Evolutionary conservation across 2,888 invertebrate species (phyloP), one percentile per base, ranked within the genome.

Genomic region (Stramonita haemastoma): DNA sequence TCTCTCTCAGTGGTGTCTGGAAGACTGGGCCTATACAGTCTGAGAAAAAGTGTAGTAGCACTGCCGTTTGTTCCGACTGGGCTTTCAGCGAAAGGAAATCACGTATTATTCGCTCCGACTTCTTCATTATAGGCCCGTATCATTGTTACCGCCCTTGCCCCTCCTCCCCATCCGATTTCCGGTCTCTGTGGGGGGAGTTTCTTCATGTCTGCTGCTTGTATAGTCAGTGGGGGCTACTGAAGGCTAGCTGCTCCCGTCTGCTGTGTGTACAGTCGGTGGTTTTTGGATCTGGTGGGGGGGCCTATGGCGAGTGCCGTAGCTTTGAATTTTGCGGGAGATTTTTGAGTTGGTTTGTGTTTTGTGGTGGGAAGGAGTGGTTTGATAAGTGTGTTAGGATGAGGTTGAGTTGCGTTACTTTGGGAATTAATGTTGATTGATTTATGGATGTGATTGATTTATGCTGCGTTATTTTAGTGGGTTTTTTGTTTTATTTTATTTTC

Each of bases 41-140:
- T 46, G 46, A 46, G 8, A 46, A 46, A 46, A 46, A 46, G 46
- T 46, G 46, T 83, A 88, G 66, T 32, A 5, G 29, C 32, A 70
- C 70, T 83, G 84, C 83, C 88, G 26, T 70, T 13, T 5, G 70
- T 88, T 36, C 84, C 83, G 29, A 29, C 57, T 32, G 84, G 66
- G 29, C 66, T 88, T 88, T 84, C 88, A 70, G 70, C 19, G 84
- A 15, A 66, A 83, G 88, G 88, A 88, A 88, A 88, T 88, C 84
- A 88, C 83, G 60, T 88, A 88, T 88, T 88, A 88, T 88, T 88
- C 88, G 88, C 88, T 60, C 70, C 84, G 88, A 84, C 88, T 84
- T 88, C 81, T 88, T 84, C 88, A 84, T 88, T 84, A 88, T 84
- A 88, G 36, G 56, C 56, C 70, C 32, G 57, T 46, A 60, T 60